phyloP scores from a whole-genome alignment of 1,140 invertebrate species.

The Leptoteleia sp. region DNA sequence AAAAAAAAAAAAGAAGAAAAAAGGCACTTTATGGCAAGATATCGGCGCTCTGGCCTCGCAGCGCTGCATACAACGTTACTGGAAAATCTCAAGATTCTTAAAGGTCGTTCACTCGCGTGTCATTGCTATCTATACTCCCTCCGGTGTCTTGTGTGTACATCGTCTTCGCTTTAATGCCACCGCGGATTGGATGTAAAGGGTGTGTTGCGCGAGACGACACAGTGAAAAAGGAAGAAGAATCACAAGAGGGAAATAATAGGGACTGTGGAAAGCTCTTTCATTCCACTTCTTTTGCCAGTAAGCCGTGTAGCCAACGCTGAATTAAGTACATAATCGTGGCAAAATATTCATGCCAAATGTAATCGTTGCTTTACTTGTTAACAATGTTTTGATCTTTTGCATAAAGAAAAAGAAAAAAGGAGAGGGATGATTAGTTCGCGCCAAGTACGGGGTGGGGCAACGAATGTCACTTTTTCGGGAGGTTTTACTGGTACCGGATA shows the following conservation, averaged over 20 bases:
- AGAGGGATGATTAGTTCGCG: too few relatives aligned
- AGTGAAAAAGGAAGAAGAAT: too few relatives aligned
- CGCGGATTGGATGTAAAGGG: constrained; percentile 46
- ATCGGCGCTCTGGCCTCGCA: neutral
- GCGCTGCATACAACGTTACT: constrained; percentile 39
- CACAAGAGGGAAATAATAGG: too few relatives aligned
- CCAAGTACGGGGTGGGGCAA: too few relatives aligned
- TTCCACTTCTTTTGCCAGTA: too few relatives aligned
- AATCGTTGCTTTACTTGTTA: constrained; percentile 13
- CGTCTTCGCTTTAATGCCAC: constrained; percentile 55
- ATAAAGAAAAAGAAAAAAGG: too few relatives aligned
- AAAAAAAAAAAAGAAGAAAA: too few relatives aligned
- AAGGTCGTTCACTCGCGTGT: constrained; percentile 63
- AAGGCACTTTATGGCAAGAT: constrained; percentile 10
- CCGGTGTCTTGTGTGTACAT: constrained; percentile 51
- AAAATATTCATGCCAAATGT: constrained; percentile 31
- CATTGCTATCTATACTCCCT: constrained; percentile 47
- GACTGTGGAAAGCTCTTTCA: too few relatives aligned
- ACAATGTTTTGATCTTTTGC: constrained; percentile 10
- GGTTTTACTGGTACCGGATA: too few relatives aligned
- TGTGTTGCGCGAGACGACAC: constrained; percentile 26
- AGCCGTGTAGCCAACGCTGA: too few relatives aligned
- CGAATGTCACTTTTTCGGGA: too few relatives aligned
- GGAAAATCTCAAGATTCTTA: constrained; percentile 56
- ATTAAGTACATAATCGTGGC: constrained; percentile 36